These are phyloP conservation scores for Drosophila incognita DNA, from an alignment of 2,888 invertebrate species.

Conservation along the genomic window DNA sequence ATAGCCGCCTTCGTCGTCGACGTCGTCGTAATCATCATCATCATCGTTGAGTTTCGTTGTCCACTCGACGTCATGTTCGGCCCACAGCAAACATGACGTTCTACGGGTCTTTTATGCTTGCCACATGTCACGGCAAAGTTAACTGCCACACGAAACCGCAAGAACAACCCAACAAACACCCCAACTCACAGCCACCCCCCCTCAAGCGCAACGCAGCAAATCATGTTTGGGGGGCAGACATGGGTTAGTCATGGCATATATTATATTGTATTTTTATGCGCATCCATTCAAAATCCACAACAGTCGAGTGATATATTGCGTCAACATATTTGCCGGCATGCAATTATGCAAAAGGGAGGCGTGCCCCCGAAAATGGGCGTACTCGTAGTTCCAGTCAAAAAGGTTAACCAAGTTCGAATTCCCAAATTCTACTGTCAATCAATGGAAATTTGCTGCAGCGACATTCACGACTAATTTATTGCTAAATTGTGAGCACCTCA, in stretches of 20 bases:
- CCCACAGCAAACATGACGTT: constrained; percentile 78
- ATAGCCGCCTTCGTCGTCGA: constrained; percentile 21
- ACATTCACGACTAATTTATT: constrained; percentile 65
- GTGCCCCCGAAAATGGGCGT: neutral
- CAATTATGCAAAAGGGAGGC: constrained; percentile 66
- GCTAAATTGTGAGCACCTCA: constrained; percentile 66
- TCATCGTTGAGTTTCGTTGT: constrained; percentile 41
- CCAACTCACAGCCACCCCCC: neutral
- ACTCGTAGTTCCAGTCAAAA: constrained; percentile 4
- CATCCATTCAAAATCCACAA: constrained; percentile 49
- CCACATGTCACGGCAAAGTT: constrained; percentile 78
- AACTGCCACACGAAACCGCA: constrained; percentile 59
- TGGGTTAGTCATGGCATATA: constrained; percentile 59
- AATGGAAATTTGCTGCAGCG: constrained; percentile 57
- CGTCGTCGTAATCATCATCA: constrained; percentile 18
- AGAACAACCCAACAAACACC: constrained; percentile 1
- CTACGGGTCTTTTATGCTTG: constrained; percentile 79
- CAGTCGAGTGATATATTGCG: constrained; percentile 50
- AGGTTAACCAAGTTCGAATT: constrained; percentile 31
- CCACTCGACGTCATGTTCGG: constrained; percentile 76
- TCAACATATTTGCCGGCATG: constrained; percentile 35
- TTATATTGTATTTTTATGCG: constrained; percentile 62
- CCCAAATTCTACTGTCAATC: constrained; percentile 48
- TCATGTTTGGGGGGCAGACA: constrained; percentile 20
- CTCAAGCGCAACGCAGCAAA: constrained; percentile 15